Evolutionary conservation across 2,797 vertebrate species (phyloP).

Genomic region (Cyclopterus lumpus): DNA sequence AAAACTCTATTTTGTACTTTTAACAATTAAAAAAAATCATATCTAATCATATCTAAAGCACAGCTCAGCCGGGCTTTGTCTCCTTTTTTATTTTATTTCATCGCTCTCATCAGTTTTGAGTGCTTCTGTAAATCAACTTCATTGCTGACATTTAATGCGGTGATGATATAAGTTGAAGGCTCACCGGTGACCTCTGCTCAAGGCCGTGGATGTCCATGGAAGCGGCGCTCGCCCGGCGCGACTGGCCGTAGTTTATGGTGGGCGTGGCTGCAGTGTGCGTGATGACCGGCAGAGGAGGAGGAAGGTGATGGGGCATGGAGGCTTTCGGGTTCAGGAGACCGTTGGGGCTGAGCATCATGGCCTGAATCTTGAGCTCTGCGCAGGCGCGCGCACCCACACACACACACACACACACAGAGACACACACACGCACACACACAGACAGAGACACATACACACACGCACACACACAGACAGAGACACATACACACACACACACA

Average conservation of each 20-base stretch:
- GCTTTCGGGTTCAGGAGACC: slow-evolving; percentile 92
- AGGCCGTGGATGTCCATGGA: slow-evolving; percentile 85
- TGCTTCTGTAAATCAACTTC: slow-evolving; percentile 11
- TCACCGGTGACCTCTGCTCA: slow-evolving; percentile 92
- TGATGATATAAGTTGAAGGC: slow-evolving; percentile 47
- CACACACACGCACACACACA: background rate
- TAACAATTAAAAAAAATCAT: too few species aligned
- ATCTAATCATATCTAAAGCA: slow-evolving; percentile 10
- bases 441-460: background rate
- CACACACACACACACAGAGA: background rate
- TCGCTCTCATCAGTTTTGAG: background rate
- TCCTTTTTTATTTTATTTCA: slow-evolving; percentile 11
- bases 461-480: background rate
- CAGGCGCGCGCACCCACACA: slow-evolving; percentile 10
- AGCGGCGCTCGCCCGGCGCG: slow-evolving; percentile 85
- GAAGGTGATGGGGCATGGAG: slow-evolving; percentile 82
- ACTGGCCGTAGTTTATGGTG: slow-evolving; percentile 89
- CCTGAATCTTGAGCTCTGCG: slow-evolving; percentile 92
- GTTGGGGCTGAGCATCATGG: slow-evolving; percentile 91
- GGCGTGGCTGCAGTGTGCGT: slow-evolving; percentile 94
- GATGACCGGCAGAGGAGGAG: slow-evolving; percentile 87
- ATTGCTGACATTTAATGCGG: background rate
- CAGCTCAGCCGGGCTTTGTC: slow-evolving; percentile 5
- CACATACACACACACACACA: background rate
- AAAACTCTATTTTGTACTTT: background rate